phyloP scores from a whole-genome alignment of 2,113 vertebrate species.

The Sceloporus tristichus region DNA sequence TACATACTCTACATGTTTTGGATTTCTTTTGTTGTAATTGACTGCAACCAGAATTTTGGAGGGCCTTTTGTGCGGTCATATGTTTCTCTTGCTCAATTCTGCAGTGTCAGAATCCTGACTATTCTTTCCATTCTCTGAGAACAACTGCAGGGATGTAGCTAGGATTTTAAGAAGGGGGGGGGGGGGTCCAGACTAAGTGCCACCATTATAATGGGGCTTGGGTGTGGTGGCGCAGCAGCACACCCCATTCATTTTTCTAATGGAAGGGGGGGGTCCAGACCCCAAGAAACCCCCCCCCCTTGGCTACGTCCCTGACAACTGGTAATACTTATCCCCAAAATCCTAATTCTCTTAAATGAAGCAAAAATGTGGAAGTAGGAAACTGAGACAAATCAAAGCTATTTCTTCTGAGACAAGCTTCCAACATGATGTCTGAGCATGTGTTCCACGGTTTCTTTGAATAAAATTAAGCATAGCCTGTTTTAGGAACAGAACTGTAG shows the following conservation, averaged over 20 bases:
- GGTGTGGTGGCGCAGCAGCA: too few relatives aligned
- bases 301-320: background rate
- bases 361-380: background rate
- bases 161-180: too few relatives aligned
- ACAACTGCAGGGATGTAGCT: background rate
- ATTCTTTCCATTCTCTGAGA: constrained; percentile 24
- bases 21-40: background rate
- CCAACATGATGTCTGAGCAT: background rate
- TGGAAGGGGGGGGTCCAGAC: too few relatives aligned
- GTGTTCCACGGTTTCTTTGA: constrained; percentile 21
- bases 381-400: constrained; percentile 20
- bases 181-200: too few relatives aligned
- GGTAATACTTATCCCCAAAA: constrained; percentile 11
- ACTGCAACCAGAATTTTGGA: background rate
- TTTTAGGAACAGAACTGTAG: constrained; percentile 11
- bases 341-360: constrained; percentile 18
- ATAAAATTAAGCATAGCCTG: background rate
- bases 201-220: too few relatives aligned
- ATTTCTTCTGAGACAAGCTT: constrained; percentile 13
- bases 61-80: background rate
- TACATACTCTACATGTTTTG: background rate
- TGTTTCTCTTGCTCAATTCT: background rate
- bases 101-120: background rate
- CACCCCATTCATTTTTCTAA: too few relatives aligned
- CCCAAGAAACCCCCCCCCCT: too few relatives aligned